Base-by-base conservation (phyloP, 2,797 vertebrate genomes). In the Okamejei kenojei region DNA sequence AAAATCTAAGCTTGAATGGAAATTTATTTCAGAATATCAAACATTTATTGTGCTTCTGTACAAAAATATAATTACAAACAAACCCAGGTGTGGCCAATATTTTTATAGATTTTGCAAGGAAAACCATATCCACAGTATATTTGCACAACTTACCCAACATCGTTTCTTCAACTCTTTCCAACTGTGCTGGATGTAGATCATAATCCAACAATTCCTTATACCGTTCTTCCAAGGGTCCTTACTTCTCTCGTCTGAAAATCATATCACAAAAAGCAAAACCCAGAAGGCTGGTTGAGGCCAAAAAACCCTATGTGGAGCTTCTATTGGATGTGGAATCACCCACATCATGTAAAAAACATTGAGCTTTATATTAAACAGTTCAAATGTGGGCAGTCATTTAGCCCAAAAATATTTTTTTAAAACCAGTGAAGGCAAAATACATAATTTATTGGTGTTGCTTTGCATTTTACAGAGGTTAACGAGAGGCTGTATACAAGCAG, bases 121-220 rank as follows among this genome's bases (percentile, higher is more conserved):
- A 88, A 61, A 84, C 38, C 32, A 63, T 88, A 63, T 88, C 2
- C 15, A 32, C 2, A 32, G 35, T 65, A 63, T 10, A 35, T 65
- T 35, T 68, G n/a, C n/a, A 88, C n/a, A 15, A 81, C 94, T 94
- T 96, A 96, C 96, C 96, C 94, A 95, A 95, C 93, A 95, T 95
- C 9, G 94, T 93, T 94, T 98, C 98, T 95, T 98, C 97, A 77
- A 94, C 95, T 92, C 96, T 93, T 76, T 97, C 96, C 71, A 99
- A 94, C 93, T 97, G 96, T 93, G 97, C 96, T 94, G 96, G 94
- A 0, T 95, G 93, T 74, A 96, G 95, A 13, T 96, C 94, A 0
- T 96, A 96, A 95, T 98, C 98, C 95, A 99, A 94, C 96, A 98
- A 97, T 95, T 99, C 98, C 94, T 96, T 96, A 94, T 99, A 96